Evolutionary conservation across 2,797 vertebrate genomes (phyloP).

Genomic region (Anas bahamensis): DNA sequence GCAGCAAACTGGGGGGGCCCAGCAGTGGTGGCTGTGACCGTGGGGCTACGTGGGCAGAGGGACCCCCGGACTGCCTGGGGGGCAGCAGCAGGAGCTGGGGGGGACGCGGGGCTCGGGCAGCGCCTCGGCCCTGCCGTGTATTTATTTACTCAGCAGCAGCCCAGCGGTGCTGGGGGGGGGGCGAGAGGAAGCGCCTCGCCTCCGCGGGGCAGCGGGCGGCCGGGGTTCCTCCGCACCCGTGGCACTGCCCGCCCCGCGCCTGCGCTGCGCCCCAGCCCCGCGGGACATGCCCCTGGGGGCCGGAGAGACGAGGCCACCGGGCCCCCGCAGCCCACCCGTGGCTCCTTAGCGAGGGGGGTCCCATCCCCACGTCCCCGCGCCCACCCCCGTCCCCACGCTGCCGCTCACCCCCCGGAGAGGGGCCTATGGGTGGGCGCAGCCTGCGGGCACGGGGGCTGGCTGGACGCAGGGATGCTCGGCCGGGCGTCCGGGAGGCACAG

Average conservation of each 20-base stretch:
- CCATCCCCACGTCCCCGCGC: not conserved
- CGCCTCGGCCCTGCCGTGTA: accelerated
- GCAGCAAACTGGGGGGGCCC: not conserved
- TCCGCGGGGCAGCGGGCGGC: not conserved
- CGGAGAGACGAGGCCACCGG: not conserved
- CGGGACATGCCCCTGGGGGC: not conserved
- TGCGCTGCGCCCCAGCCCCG: constrained; percentile 41
- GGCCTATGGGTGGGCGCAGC: constrained; percentile 4
- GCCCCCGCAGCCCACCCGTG: not conserved
- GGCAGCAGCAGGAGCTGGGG: accelerated
- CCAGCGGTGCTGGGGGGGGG: not conserved
- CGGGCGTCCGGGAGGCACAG: constrained; percentile 73
- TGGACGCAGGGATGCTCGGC: constrained; percentile 77
- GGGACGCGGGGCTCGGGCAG: accelerated
- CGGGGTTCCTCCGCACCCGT: not conserved
- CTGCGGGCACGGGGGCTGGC: not conserved
- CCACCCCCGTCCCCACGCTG: not conserved
- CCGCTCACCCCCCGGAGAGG: not conserved
- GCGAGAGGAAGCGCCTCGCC: not conserved
- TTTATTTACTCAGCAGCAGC: not conserved
- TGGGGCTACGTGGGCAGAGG: not conserved
- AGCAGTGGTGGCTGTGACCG: accelerated
- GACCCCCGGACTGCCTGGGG: not conserved
- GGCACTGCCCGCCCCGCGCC: constrained; percentile 27
- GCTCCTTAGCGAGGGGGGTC: not conserved